Conservation (phyloP, 2,113 vertebrate genomes). For the Galeopterus variegatus region DNA sequence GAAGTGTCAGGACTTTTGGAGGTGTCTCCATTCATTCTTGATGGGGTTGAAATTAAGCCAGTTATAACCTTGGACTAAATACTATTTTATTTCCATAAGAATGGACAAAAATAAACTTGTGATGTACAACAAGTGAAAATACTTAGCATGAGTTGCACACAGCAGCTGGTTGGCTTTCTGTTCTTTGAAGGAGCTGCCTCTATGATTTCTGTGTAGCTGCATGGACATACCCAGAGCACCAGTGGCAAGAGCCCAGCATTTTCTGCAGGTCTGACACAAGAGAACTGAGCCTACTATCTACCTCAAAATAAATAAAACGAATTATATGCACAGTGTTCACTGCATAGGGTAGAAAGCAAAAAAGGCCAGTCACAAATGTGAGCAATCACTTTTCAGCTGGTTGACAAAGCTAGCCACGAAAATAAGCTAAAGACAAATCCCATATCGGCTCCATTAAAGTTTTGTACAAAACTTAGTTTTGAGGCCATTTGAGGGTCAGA, state of each 20-base stretch:
- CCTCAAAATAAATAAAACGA: constrained; percentile 77
- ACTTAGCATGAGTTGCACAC: neutral
- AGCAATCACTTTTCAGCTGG: constrained; percentile 75
- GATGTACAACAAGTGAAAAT: constrained; percentile 77
- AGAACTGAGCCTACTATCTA: constrained; percentile 60
- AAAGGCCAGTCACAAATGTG: constrained; percentile 66
- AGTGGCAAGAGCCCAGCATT: constrained; percentile 48
- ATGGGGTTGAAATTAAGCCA: constrained; percentile 79
- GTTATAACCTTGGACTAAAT: constrained; percentile 72
- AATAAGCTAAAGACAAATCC: constrained; percentile 26
- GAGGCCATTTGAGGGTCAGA: constrained; percentile 27
- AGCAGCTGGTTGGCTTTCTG: neutral
- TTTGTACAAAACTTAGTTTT: neutral
- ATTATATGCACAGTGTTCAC: constrained; percentile 64
- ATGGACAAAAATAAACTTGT: constrained; percentile 60
- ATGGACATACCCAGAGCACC: neutral
- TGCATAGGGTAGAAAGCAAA: constrained; percentile 65
- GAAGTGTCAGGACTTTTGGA: constrained; percentile 78
- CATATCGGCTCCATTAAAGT: constrained; percentile 53
- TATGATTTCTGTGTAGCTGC: constrained; percentile 56
- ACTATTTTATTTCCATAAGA: constrained; percentile 78
- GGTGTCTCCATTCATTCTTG: constrained; percentile 77
- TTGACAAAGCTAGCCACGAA: constrained; percentile 58
- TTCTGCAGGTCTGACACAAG: constrained; percentile 52
- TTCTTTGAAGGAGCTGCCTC: constrained; percentile 43